Base-by-base conservation (phyloP, 2,797 vertebrate species). In the Anguilla anguilla region DNA sequence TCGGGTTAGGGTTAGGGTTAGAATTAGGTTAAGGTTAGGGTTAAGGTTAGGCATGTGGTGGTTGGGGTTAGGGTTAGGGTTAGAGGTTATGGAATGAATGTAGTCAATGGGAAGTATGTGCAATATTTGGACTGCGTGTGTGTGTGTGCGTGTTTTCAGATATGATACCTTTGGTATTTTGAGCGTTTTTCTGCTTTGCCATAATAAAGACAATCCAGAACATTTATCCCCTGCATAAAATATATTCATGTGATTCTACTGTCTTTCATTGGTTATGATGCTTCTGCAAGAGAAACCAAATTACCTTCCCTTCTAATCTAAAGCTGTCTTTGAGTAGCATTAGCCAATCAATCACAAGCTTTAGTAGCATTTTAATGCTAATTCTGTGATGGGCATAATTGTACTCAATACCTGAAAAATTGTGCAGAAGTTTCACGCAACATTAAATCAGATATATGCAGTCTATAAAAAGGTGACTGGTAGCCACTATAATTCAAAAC, bases 91-190 rank as follows among this genome's bases (percentile, higher is more conserved):
- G 43, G 43, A 46, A 46, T 46, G 5, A 46, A 46, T 46, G 43
- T 46, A 46, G 43, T 46, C 43, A 46, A 46, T 46, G 43, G 43
- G 43, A 46, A 46, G 64, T n/a, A 19, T 64, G 19, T 19, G 64
- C n/a, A 25, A 59, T 13, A 59, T 13, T 2, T 13, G 19, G 57
- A 59, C 13, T 59, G 61, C 64, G 17, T 64, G 61, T 64, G 59
- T 64, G 61, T 25, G 61, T 64, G 61, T 64, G 61, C 84, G 79
- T 85, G 85, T 86, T 79, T 85, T 51, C 43, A 88, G 86, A 88
- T 85, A 89, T 82, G 86, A 72, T 86, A 88, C 39, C 35, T 17
- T 31, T 61, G n/a, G 49, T 35, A 88, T 82, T 82, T 25, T 86
- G 87, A 10, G 11, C 89, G 85, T 86, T 84, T 86, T 39, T n/a